Base-by-base conservation (phyloP, 2,113 vertebrate genomes). In the Oryzias javanicus region DNA sequence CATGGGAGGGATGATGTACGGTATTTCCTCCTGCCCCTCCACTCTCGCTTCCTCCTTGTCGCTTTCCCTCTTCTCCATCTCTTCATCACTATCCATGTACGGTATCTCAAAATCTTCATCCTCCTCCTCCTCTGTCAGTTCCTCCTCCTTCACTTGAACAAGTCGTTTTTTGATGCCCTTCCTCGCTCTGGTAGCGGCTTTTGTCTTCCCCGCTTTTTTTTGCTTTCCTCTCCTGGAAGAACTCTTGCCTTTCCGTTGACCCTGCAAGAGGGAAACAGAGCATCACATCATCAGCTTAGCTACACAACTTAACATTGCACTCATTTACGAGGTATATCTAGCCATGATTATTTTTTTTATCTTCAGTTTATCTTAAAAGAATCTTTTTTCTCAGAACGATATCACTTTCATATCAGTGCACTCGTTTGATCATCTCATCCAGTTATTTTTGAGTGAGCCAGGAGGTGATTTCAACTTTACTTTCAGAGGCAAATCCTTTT, bases 61-160 rank as follows among this genome's bases (percentile, higher is more conserved):
- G 25, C 20, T 18, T 8, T 59, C 19, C 19, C 24, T 24, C 10
- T 60, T 22, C 19, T 67, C 25, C 5, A 55, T 27, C 16, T 81
- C 88, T 2, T 7, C 78, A 56, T 85, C 78, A 3, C 47, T 74
- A 18, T 83, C 78, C 76, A 88, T 85, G 67, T 85, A 89, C 22
- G 56, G 42, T 10, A 86, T 42, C 24, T 53, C 17, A 10, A 14
- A 22, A 4, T 78, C 65, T 29, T 83, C 52, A 0, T 69, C 65
- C 19, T 82, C 48, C 0, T 67, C 74, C 8, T 79, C 81, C 7
- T 54, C 55, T 15, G 41, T 59, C 16, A 47, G 25, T 0, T 61
- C 42, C 0, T 61, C 70, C n/a, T 79, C 79, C 2, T 70, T 49
- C 3, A 58, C 0, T 1, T 17, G 71, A 7, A 5, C 5, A 7